These are phyloP conservation scores for Lordiphosa clarofinis DNA, from an alignment of 1,140 invertebrate species.

Conservation along the genomic window DNA sequence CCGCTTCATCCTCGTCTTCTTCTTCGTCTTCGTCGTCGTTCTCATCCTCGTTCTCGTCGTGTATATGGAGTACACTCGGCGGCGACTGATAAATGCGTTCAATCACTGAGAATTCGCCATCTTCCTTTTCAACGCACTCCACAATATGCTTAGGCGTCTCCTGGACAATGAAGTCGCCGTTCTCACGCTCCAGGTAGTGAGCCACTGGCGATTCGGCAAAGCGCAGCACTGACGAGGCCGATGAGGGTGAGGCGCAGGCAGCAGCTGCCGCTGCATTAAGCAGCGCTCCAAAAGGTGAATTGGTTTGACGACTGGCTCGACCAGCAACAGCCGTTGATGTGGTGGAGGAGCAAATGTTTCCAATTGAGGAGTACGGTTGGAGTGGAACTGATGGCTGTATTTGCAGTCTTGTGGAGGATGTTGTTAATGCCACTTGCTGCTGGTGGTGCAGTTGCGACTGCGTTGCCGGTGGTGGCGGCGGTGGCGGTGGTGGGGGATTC, in stretches of 20 bases:
- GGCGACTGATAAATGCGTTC: constrained; percentile 78
- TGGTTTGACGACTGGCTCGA: constrained; percentile 46
- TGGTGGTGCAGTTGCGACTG: constrained; percentile 13
- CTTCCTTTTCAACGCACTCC: constrained; percentile 75
- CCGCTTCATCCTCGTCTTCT: constrained; percentile 17
- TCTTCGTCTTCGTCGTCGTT: constrained; percentile 48
- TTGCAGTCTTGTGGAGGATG: constrained; percentile 9
- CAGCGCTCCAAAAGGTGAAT: constrained; percentile 60
- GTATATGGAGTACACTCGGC: constrained; percentile 74
- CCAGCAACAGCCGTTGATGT: background rate
- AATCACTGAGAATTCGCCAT: constrained; percentile 77
- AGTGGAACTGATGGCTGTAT: constrained; percentile 3
- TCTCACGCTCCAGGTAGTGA: constrained; percentile 74
- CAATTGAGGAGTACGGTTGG: constrained; percentile 16
- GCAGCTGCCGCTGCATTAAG: constrained; percentile 60
- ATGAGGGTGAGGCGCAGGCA: constrained; percentile 48
- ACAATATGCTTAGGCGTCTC: constrained; percentile 78
- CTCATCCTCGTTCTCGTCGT: constrained; percentile 71
- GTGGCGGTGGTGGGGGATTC: constrained; percentile 62
- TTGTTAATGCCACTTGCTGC: constrained; percentile 32
- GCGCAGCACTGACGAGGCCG: constrained; percentile 55
- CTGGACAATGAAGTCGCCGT: constrained; percentile 78
- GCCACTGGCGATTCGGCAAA: constrained; percentile 75
- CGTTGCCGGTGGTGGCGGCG: constrained; percentile 24
- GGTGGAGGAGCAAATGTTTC: constrained; percentile 12